A percentile compares a stretch with the other conserved stretches of the same genome.
These are phyloP conservation scores for Scopus umbretta DNA, from an alignment of 2,113 vertebrate genomes.

Conservation along the genomic window DNA sequence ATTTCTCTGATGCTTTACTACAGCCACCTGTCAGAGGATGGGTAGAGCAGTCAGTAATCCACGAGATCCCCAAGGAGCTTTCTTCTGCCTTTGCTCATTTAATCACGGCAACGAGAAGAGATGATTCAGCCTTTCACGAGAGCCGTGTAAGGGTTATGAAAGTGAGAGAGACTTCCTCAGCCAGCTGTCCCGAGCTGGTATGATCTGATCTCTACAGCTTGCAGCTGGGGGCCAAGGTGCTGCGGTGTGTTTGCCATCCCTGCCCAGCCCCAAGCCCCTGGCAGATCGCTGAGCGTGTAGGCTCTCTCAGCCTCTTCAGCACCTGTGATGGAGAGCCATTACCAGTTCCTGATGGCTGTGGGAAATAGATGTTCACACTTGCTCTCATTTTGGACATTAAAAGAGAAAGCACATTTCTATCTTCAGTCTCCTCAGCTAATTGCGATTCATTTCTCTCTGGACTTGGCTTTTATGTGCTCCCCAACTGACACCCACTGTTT, in stretches of 20 bases:
- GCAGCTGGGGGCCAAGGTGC: fast-evolving
- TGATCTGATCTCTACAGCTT: neutral
- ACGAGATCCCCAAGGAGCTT: neutral
- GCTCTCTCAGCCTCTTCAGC: fast-evolving
- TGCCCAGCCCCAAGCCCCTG: no score
- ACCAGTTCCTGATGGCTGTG: neutral
- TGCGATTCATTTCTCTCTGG: neutral
- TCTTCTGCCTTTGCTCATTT: neutral
- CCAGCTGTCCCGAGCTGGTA: neutral
- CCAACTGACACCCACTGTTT: neutral
- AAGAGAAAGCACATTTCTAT: neutral
- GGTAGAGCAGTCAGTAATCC: neutral
- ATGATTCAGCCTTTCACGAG: neutral
- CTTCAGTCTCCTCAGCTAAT: neutral
- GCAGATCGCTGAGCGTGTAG: fast-evolving
- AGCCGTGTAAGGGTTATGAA: fast-evolving
- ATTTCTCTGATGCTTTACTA: constrained; percentile 24
- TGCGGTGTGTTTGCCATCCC: fast-evolving
- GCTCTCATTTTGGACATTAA: neutral
- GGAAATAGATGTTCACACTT: neutral
- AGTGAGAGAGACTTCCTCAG: neutral
- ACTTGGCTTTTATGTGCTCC: neutral
- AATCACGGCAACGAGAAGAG: fast-evolving
- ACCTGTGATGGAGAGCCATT: neutral
- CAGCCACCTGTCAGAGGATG: constrained; percentile 23